These are phyloP conservation scores for Acrocephalus arundinaceus DNA, from an alignment of 2,113 vertebrate species.

Conservation along the genomic window DNA sequence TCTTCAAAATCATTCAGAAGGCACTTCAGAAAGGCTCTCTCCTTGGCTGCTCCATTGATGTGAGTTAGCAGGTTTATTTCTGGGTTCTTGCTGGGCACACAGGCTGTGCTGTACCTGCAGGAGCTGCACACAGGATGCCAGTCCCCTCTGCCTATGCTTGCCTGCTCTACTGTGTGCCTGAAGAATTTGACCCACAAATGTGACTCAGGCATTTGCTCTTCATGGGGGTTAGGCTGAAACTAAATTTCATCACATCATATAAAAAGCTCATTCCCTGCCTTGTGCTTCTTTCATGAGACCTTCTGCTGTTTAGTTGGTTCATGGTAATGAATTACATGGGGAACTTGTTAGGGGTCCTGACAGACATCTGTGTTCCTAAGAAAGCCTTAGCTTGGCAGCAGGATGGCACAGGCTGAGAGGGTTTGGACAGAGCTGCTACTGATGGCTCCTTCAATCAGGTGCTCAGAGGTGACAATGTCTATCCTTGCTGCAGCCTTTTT, in stretches of 20 bases:
- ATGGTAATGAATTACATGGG: fast-evolving
- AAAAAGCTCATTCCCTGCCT: background rate
- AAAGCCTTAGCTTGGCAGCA: background rate
- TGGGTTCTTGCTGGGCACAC: background rate
- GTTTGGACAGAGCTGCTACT: background rate
- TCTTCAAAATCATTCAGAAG: conserved; percentile 90
- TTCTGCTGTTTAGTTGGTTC: background rate
- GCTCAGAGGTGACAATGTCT: background rate
- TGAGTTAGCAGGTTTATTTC: conserved; percentile 63
- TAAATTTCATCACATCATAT: background rate
- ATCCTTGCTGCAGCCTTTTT: background rate
- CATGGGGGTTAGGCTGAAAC: background rate
- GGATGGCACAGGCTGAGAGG: background rate
- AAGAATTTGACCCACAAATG: background rate
- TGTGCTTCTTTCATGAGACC: background rate
- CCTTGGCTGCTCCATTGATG: conserved; percentile 93
- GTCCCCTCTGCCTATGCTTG: background rate
- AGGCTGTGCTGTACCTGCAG: background rate
- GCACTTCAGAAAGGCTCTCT: conserved; percentile 88
- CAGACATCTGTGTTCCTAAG: background rate
- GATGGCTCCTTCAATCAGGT: background rate
- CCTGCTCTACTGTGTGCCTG: background rate
- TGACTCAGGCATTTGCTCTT: background rate
- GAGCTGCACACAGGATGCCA: background rate
- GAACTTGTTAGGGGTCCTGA: background rate